Percentiles rank a stretch among this genome's conserved stretches.
Evolutionary conservation across 2,113 vertebrate species (phyloP).

Genomic region (Morone chrysops): DNA sequence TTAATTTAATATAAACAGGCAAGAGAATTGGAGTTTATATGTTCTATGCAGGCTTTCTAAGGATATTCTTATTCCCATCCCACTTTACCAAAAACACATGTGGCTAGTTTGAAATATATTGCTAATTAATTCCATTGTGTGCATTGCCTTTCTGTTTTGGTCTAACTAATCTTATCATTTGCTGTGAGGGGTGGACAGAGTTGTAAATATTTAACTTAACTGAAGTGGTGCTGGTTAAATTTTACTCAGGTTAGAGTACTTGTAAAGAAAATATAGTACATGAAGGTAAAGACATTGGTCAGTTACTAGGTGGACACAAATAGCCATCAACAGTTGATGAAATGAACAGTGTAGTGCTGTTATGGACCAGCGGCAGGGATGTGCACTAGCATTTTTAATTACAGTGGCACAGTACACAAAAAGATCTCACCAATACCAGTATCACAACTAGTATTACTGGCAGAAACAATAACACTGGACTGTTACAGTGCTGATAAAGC

Average conservation of each 20-base stretch:
- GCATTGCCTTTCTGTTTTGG: slow-evolving; percentile 16
- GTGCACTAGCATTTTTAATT: not conserved
- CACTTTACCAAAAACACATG: not conserved
- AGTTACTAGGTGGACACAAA: slow-evolving; percentile 44
- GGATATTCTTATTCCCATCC: not conserved
- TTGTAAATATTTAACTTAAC: slow-evolving; percentile 67
- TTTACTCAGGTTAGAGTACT: slow-evolving; percentile 47
- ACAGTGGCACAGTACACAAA: not conserved
- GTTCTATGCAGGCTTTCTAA: not conserved
- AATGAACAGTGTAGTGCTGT: not conserved
- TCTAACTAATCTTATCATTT: slow-evolving; percentile 49
- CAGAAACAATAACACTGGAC: not conserved
- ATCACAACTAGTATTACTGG: not conserved
- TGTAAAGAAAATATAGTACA: slow-evolving; percentile 27
- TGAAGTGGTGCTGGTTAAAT: slow-evolving; percentile 52
- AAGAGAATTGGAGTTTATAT: not conserved
- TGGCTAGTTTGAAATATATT: not conserved
- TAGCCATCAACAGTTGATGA: not conserved
- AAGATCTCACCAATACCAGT: not conserved
- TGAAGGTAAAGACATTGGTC: slow-evolving; percentile 19
- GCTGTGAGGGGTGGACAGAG: slow-evolving; percentile 22
- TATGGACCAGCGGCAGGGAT: not conserved
- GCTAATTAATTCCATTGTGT: not conserved
- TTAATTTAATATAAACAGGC: not conserved
- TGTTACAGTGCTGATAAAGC: not conserved